phyloP scores from a whole-genome alignment of 2,888 invertebrate genomes.

The Pristionchus japonicus region DNA sequence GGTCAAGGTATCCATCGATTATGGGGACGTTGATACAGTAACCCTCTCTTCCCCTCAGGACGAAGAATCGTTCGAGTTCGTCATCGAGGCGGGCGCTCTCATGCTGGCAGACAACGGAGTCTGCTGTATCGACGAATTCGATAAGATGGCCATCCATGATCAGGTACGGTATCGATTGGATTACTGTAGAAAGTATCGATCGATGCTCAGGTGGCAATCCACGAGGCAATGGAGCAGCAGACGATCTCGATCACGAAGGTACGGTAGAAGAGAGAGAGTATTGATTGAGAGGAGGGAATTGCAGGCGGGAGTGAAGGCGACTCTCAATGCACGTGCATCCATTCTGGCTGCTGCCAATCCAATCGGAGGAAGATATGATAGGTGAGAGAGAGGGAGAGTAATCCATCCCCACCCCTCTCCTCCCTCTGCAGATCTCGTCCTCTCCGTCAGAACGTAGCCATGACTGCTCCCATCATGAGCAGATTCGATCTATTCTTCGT shows the following conservation, averaged over 20 bases:
- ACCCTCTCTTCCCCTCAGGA: slow-evolving; percentile 79
- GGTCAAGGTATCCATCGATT: slow-evolving; percentile 79
- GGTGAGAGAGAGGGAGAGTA: slow-evolving; percentile 43
- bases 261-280: not conserved
- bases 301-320: slow-evolving; percentile 82
- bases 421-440: slow-evolving; percentile 84
- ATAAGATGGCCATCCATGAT: slow-evolving; percentile 90
- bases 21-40: not conserved
- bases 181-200: not conserved
- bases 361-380: slow-evolving; percentile 94
- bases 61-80: slow-evolving; percentile 97
- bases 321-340: slow-evolving; percentile 95
- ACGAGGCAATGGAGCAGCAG: slow-evolving; percentile 99
- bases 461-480: slow-evolving; percentile 98
- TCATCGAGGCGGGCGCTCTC: slow-evolving; percentile 98
- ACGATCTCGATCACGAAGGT: slow-evolving; percentile 96
- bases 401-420: too few relatives aligned
- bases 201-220: slow-evolving; percentile 87
- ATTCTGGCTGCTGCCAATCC: slow-evolving; percentile 99
- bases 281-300: not conserved
- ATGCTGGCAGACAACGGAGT: slow-evolving; percentile 99
- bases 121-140: too few relatives aligned
- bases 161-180: slow-evolving; percentile 79
- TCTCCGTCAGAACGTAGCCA: slow-evolving; percentile 91
- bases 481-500: slow-evolving; percentile 98